phyloP scores from a whole-genome alignment of 2,797 vertebrate genomes.

The Gallinago nigripennis region DNA sequence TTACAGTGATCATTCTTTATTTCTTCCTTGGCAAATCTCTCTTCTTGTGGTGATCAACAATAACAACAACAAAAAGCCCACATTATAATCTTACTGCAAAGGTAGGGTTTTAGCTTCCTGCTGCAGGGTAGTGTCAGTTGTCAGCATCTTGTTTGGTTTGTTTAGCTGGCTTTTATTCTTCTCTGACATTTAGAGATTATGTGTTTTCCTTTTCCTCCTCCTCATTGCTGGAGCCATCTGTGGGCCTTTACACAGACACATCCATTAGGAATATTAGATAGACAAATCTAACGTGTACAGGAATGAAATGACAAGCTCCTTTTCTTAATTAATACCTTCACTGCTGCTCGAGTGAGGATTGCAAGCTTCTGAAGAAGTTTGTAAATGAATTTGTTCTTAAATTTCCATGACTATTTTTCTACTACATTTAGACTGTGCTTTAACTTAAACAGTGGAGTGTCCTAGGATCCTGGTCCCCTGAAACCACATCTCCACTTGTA shows the following conservation, averaged over 20 bases:
- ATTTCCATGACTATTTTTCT: not conserved
- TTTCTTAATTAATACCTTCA: constrained; percentile 38
- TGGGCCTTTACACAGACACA: constrained; percentile 32
- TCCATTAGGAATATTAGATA: constrained; percentile 55
- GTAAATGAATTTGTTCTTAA: not conserved
- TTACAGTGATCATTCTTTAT: not conserved
- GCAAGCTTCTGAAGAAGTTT: not conserved
- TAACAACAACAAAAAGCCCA: not conserved
- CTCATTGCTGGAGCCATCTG: constrained; percentile 43
- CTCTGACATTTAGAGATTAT: constrained; percentile 47
- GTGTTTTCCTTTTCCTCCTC: constrained; percentile 46
- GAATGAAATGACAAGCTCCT: constrained; percentile 20
- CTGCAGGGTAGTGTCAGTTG: not conserved
- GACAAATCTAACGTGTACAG: constrained; percentile 14
- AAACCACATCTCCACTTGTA: not conserved
- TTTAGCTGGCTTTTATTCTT: constrained; percentile 54
- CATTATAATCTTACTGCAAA: constrained; percentile 3
- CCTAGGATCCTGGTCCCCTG: not conserved
- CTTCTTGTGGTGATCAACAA: not conserved
- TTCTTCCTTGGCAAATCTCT: not conserved
- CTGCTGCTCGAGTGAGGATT: not conserved
- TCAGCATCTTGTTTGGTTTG: constrained; percentile 37
- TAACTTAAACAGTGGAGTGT: not conserved
- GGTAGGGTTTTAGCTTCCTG: not conserved
- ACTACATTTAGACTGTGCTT: not conserved